Percentiles rank a stretch among this genome's conserved stretches.
These are phyloP conservation scores for Nemapogon koenigi DNA, from an alignment of 2,888 invertebrate species.

Conservation along the genomic window DNA sequence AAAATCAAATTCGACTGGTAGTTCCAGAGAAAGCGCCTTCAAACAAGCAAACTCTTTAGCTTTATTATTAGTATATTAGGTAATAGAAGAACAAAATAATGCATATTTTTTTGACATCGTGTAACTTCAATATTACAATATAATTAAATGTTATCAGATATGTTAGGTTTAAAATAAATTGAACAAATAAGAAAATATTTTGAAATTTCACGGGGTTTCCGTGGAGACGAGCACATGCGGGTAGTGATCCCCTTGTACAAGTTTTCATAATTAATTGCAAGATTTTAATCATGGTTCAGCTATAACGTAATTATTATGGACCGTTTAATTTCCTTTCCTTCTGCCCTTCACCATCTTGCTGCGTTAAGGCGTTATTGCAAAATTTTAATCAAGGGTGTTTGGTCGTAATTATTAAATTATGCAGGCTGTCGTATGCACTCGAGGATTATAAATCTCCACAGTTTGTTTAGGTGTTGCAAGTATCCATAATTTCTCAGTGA, in stretches of 20 bases:
- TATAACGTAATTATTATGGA: slow-evolving; percentile 57
- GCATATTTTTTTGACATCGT: too few species aligned
- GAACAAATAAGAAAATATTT: too few species aligned
- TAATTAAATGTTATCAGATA: too few species aligned
- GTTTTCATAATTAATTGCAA: slow-evolving; percentile 58
- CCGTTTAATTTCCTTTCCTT: slow-evolving; percentile 56
- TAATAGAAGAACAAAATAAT: too few species aligned
- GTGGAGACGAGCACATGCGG: background rate
- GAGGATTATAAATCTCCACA: slow-evolving; percentile 44
- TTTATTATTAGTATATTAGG: too few species aligned
- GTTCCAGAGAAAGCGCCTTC: too few species aligned
- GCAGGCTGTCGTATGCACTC: slow-evolving; percentile 62
- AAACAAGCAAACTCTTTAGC: too few species aligned
- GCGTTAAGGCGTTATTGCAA: slow-evolving; percentile 53
- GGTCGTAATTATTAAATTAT: slow-evolving; percentile 54
- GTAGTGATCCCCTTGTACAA: slow-evolving; percentile 21
- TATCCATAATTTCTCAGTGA: slow-evolving; percentile 26
- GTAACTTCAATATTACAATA: too few species aligned
- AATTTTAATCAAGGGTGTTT: slow-evolving; percentile 63
- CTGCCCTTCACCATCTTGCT: slow-evolving; percentile 49
- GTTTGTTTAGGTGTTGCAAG: slow-evolving; percentile 40
- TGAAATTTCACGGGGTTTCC: too few species aligned
- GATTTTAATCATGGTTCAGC: slow-evolving; percentile 58
- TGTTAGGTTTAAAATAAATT: too few species aligned
- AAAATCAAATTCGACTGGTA: too few species aligned